Base-by-base conservation (phyloP, 2,888 invertebrate genomes). In the Coelogynopora nodosa region DNA sequence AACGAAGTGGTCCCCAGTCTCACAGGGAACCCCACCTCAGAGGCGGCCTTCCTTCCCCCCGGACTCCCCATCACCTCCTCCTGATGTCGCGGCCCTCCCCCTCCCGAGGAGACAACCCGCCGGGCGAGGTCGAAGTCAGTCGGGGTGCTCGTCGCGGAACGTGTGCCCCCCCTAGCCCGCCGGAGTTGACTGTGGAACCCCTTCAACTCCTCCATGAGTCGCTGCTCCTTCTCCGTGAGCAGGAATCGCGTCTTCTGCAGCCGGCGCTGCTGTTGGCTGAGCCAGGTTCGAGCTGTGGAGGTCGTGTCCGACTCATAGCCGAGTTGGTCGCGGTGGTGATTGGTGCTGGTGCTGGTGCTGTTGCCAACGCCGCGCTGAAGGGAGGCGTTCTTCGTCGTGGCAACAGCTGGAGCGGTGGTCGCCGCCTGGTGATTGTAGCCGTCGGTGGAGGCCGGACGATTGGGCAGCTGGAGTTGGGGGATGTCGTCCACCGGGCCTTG, bases 181-280 rank as follows among this genome's bases (percentile, higher is more conserved):
- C 49, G 5, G 5, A 49, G 18, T 18, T 49, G 49, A 49, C 49
- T 49, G 49, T 49, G 49, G 49, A 49, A 49, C 5, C 49, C 49
- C 49, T 80, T 80, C 80, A 80, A 27, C 28, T 80, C 80, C 28
- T 80, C 80, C 80, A 80, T 23, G 80, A 80, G 80, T 80, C 80
- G 80, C n/a, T 26, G 80, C 80, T 80, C 80, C 23, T 27, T 23
- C 28, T 80, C 80, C 28, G 80, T 80, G 28, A 27, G 80, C 23
- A 23, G 23, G 26, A 26, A 23, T 27, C 80, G 26, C 10, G 28
- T 26, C 28, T 23, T 27, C 26, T 23, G 26, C 2, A 27, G 26
- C 5, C 80, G 80, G 2, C 80, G 80, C 49, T 49, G 49, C 49
- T 49, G 49, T 49, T 49, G 49, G 49, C 18, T 49, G 5, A 49